phyloP scores from a whole-genome alignment of 1,140 invertebrate genomes.

The Colletes gigas region DNA sequence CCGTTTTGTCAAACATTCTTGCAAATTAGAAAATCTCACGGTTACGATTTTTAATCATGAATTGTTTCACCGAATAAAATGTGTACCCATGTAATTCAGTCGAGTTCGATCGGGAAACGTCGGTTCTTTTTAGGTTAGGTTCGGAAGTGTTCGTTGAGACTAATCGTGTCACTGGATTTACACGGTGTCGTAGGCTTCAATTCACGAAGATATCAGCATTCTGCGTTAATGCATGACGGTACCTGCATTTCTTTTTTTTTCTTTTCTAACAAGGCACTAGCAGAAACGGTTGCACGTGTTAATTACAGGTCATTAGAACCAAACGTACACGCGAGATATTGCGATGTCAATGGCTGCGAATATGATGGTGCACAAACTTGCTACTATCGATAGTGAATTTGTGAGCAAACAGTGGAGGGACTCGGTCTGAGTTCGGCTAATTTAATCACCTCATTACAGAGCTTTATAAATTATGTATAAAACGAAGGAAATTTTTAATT shows the following conservation, averaged over 20 bases:
- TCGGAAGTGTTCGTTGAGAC: background rate
- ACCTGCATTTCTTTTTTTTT: background rate
- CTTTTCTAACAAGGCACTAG: slow-evolving; percentile 1
- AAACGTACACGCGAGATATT: slow-evolving; percentile 30
- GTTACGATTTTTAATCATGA: background rate
- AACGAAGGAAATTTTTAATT: background rate
- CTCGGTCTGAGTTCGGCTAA: slow-evolving; percentile 51
- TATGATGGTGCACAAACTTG: slow-evolving; percentile 36
- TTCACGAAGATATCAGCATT: background rate
- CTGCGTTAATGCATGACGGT: background rate
- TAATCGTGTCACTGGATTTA: slow-evolving; percentile 31
- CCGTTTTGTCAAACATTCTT: too few relatives aligned
- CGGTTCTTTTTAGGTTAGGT: background rate
- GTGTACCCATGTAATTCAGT: background rate
- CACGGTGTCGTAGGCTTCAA: background rate
- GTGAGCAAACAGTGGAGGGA: slow-evolving; percentile 67
- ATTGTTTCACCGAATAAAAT: background rate
- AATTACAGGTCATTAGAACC: background rate
- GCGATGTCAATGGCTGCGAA: slow-evolving; percentile 53
- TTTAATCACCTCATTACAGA: slow-evolving; percentile 63
- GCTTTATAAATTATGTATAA: background rate
- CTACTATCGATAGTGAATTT: slow-evolving; percentile 42
- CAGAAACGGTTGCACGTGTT: background rate
- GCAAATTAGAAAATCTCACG: too few relatives aligned
- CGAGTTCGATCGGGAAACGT: background rate